Conservation (phyloP, 1,140 invertebrate genomes). For the Diprion similis region DNA sequence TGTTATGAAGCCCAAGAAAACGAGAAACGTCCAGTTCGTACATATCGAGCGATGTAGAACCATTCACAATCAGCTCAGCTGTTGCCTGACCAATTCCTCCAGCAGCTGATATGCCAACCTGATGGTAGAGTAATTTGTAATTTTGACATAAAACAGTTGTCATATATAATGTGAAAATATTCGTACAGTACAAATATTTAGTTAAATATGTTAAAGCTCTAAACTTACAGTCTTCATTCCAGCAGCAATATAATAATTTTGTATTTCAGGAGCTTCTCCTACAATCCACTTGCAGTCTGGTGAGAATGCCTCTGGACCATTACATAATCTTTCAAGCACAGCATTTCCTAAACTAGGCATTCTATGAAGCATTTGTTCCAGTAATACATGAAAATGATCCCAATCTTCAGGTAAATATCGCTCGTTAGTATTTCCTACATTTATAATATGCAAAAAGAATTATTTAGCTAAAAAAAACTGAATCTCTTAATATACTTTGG, state of each 20-base stretch:
- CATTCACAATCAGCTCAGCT: constrained; percentile 88
- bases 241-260: constrained; percentile 94
- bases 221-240: constrained; percentile 88
- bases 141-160: not conserved
- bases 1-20: constrained; percentile 95
- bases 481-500: constrained; percentile 23
- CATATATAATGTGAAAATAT: not conserved
- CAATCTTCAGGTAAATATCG: constrained; percentile 83
- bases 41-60: constrained; percentile 82
- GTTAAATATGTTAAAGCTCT: not conserved
- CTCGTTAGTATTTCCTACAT: constrained; percentile 59
- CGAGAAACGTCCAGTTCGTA: constrained; percentile 92
- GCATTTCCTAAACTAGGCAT: constrained; percentile 80
- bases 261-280: constrained; percentile 91
- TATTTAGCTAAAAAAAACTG: not conserved
- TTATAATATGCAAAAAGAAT: constrained; percentile 31
- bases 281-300: constrained; percentile 92
- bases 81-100: constrained; percentile 92
- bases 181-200: not conserved
- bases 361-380: constrained; percentile 85
- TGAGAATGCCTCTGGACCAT: constrained; percentile 93
- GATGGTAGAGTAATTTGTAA: constrained; percentile 6
- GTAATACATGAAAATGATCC: constrained; percentile 93
- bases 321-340: constrained; percentile 79
- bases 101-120: constrained; percentile 86